Evolutionary conservation across 2,888 invertebrate genomes (phyloP), one percentile per base, ranked within the genome.

Genomic region (Calameuta filiformis): DNA sequence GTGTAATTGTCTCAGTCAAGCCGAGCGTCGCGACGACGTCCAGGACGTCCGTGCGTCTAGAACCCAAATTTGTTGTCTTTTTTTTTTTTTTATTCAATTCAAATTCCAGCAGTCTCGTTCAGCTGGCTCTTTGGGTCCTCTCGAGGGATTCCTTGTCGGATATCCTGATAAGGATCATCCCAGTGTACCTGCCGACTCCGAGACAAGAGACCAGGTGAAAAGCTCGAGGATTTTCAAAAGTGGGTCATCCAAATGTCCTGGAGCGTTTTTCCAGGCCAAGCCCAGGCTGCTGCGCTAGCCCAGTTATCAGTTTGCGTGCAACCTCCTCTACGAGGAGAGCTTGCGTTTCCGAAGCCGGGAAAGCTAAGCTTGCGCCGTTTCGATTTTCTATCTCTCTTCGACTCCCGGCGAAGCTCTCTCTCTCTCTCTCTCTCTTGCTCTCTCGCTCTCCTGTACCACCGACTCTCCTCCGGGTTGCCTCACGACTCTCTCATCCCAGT

Each of bases 401-500:
- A 83, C 79, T 78, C 79, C 87, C 88, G 85, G 87, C 84, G 83
- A 85, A 33, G 3, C 85, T 82, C 80, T 82, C 79, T 80, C 82
- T 85, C 83, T 71, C 75, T 81, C 84, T 83, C 85, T 86, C 84
- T 85, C 86, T 87, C 85, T 89, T 84, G 85, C 85, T 84, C 85
- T 1, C 37, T 37, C 87, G 86, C 86, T 86, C 85, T 84, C 86
- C 81, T 84, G 79, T 83, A 81, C 83, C 84, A 85, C 79, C 82
- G 81, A 85, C 85, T 81, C 80, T 83, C 82, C 80, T 82, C 81
- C 77, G 80, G 78, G 76, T 73, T 78, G 76, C 69, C 71, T 74
- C 56, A 73, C 76, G 75, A 80, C 68, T 71, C 69, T 75, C 80
- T 71, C 78, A 79, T 80, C 79, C 80, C 85, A 89, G 89, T 89